phyloP scores from a whole-genome alignment of 1,140 invertebrate species.

The Ladona fulva region DNA sequence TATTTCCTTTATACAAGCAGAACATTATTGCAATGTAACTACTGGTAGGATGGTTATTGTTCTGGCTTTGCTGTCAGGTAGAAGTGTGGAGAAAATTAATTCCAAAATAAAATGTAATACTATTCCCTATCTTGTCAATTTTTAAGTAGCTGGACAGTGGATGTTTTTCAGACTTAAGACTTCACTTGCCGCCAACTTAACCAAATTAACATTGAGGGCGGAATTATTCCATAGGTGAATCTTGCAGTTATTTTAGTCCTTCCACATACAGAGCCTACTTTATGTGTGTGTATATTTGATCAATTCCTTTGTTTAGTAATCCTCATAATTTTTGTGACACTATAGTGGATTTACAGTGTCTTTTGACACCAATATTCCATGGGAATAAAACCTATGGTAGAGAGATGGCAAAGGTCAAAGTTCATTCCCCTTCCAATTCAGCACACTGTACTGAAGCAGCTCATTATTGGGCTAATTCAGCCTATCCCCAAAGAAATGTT shows the following conservation, averaged over 20 bases:
- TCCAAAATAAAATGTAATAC: conserved; percentile 1
- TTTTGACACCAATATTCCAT: not conserved
- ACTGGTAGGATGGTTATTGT: conserved; percentile 1
- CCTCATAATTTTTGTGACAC: not conserved
- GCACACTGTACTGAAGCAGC: not conserved
- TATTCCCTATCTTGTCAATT: conserved; percentile 10
- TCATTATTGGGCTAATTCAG: not conserved
- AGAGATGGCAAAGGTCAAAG: not conserved
- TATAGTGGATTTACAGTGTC: not conserved
- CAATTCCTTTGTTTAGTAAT: not conserved
- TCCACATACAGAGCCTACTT: not conserved
- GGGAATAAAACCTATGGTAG: not conserved
- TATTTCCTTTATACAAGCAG: conserved; percentile 7
- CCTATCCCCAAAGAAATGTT: not conserved
- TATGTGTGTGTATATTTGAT: not conserved
- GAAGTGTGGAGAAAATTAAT: not conserved
- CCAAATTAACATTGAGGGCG: not conserved
- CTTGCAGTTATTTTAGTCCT: conserved; percentile 1
- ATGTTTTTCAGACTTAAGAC: not conserved
- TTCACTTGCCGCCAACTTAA: not conserved
- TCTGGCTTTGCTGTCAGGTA: conserved; percentile 7
- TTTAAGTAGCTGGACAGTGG: conserved; percentile 1
- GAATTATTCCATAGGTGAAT: not conserved
- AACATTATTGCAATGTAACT: conserved; percentile 5
- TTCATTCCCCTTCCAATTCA: not conserved